Percentiles rank a stretch among this genome's conserved stretches.
These are phyloP conservation scores for Drosophila birchii DNA, from an alignment of 2,888 invertebrate species.

Conservation along the genomic window DNA sequence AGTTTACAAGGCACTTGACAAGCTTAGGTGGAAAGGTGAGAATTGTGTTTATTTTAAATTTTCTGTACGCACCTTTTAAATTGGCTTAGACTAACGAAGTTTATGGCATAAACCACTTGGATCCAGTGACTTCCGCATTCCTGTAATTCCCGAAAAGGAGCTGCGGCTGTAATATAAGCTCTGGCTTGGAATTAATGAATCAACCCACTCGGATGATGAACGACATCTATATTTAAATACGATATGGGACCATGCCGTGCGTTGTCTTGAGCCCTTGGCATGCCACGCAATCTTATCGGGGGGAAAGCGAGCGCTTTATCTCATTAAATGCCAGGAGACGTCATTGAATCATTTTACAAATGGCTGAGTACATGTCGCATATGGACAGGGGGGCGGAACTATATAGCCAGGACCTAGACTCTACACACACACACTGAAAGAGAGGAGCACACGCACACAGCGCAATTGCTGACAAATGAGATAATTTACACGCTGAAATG, in stretches of 20 bases:
- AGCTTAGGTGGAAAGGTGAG: not conserved
- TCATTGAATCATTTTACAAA: slow-evolving; percentile 79
- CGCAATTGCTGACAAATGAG: slow-evolving; percentile 81
- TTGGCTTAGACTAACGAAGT: slow-evolving; percentile 15
- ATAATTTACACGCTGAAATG: slow-evolving; percentile 80
- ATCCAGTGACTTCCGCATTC: not conserved
- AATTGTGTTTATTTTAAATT: slow-evolving; percentile 13
- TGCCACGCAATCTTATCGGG: slow-evolving; percentile 67
- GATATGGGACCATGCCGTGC: slow-evolving; percentile 28
- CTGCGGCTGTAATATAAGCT: slow-evolving; percentile 7
- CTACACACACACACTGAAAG: slow-evolving; percentile 24
- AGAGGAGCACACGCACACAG: slow-evolving; percentile 43
- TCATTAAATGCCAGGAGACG: slow-evolving; percentile 77
- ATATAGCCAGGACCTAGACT: slow-evolving; percentile 20
- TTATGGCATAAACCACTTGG: slow-evolving; percentile 5
- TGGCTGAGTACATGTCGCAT: slow-evolving; percentile 71
- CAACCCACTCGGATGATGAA: slow-evolving; percentile 44
- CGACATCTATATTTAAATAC: slow-evolving; percentile 40
- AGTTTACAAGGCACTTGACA: slow-evolving; percentile 29
- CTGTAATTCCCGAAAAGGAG: not conserved
- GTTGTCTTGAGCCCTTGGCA: slow-evolving; percentile 26
- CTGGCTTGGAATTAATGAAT: slow-evolving; percentile 34
- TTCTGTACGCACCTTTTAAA: slow-evolving; percentile 11
- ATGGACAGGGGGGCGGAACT: slow-evolving; percentile 17
- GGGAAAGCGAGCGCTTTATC: slow-evolving; percentile 72